Conservation (phyloP, 92 coral and sea anemone genomes). For the Pocillopora meandrina region DNA sequence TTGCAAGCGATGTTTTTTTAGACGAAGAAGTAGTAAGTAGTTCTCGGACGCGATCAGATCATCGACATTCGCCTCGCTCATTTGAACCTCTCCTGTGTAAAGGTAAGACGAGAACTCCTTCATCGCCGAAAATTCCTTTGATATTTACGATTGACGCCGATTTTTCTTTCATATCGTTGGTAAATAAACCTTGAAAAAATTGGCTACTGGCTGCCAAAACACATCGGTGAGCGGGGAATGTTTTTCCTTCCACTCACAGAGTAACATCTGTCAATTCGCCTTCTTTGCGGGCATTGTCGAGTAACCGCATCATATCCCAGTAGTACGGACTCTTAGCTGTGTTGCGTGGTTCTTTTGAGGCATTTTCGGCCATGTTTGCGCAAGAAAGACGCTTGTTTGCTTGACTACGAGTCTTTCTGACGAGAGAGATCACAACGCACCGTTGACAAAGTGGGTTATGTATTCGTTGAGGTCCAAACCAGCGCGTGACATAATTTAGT, state of each 20-base stretch:
- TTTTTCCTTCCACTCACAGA: constrained; percentile 65
- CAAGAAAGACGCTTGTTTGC: not conserved
- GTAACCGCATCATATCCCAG: constrained; percentile 25
- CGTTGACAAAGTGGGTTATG: not conserved
- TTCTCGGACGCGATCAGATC: constrained; percentile 81
- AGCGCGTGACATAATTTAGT: too few species aligned
- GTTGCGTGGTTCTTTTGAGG: not conserved
- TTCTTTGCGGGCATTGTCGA: constrained; percentile 61
- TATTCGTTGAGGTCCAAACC: too few species aligned
- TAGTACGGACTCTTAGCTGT: constrained; percentile 12
- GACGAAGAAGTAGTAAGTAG: constrained; percentile 74
- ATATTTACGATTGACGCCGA: constrained; percentile 54
- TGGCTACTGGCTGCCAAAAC: constrained; percentile 70
- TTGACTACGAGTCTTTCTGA: not conserved
- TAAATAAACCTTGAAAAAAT: constrained; percentile 74
- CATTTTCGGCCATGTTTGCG: constrained; percentile 15
- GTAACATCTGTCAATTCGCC: constrained; percentile 62
- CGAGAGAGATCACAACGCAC: not conserved
- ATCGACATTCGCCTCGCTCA: constrained; percentile 78
- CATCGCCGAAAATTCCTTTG: constrained; percentile 56
- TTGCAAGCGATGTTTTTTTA: constrained; percentile 76
- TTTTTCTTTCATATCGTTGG: constrained; percentile 77
- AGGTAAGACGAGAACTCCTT: constrained; percentile 61
- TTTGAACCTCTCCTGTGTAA: constrained; percentile 78
- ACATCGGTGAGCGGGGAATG: constrained; percentile 71